Conservation (phyloP, 2,888 invertebrate species). For the Adelognathus sp. region DNA sequence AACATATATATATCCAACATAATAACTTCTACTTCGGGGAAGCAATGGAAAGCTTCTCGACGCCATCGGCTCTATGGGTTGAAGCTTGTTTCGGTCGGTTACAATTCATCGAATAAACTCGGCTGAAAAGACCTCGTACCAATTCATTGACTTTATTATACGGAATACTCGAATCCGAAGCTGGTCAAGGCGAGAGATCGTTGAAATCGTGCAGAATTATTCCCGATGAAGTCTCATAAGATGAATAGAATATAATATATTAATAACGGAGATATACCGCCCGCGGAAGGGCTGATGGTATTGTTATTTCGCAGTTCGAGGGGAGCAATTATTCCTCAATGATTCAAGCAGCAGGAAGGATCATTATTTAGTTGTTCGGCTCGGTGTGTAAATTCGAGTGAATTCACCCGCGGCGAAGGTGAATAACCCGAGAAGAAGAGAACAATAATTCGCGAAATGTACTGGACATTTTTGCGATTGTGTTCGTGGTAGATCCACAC, state of each 20-base stretch:
- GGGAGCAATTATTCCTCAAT: neutral
- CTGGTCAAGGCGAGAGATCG: neutral
- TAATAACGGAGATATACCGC: neutral
- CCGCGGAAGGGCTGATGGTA: neutral
- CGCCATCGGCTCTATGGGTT: neutral
- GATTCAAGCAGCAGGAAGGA: neutral
- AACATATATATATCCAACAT: slow-evolving; percentile 5
- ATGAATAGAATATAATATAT: neutral
- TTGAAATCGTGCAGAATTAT: slow-evolving; percentile 17
- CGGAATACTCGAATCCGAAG: neutral
- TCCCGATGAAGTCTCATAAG: slow-evolving; percentile 1
- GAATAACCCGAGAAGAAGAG: neutral
- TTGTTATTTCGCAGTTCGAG: neutral
- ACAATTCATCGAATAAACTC: slow-evolving; percentile 25
- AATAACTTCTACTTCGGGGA: neutral
- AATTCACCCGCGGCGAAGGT: neutral
- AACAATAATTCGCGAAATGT: slow-evolving; percentile 35
- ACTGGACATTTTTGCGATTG: slow-evolving; percentile 32
- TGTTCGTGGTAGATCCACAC: slow-evolving; percentile 27
- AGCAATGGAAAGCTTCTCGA: slow-evolving; percentile 1
- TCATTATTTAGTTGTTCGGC: neutral
- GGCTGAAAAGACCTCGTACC: slow-evolving; percentile 20
- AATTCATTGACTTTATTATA: slow-evolving; percentile 42
- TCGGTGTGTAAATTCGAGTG: neutral
- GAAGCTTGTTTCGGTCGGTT: neutral